Base-by-base conservation (phyloP, 2,113 vertebrate species). In the Motacilla tschutschensis region DNA sequence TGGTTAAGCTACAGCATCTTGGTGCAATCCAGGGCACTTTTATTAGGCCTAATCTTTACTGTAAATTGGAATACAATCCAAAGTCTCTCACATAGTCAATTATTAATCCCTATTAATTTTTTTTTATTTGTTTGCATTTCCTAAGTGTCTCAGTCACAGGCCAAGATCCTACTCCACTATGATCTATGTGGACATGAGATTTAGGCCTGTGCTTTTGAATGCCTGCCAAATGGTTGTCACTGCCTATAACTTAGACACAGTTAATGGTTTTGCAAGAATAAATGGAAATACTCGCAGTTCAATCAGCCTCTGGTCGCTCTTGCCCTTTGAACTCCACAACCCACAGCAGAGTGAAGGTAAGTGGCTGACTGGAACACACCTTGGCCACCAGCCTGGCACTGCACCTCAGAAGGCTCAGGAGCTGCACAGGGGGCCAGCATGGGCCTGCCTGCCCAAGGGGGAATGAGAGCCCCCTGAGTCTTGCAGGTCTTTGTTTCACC, bases 381-480 rank as follows among this genome's bases (percentile, higher is more conserved):
- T 41, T 15, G 36, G 35, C 75, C 64, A 12, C 3, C 5, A 26
- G 59, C 31, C 18, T 14, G 19, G 22, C 16, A 18, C 51, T 26
- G 4, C 4, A 5, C 24, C 35, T 5, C 6, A n/a, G 53, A 7
- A 8, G 2, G 3, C 10, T 15, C 47, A n/a, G 15, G 33, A 1
- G 2, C 14, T 2, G 3, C 18, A 25, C 33, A 60, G 9, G 16
- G 3, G 21, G 9, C 2, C 5, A 2, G 6, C 8, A 25, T 1
- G 4, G 35, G 12, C 20, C 13, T 8, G 2, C 31, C 50, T 7
- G 3, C 8, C 2, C 12, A 3, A 2, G n/a, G 10, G 40, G 18
- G 22, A 86, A 33, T 2, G 26, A 57, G 14, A 43, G 28, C 2
- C 14, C 12, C 21, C 28, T 2, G 14, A 53, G 22, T 22, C 2